Base-by-base conservation (phyloP, 2,113 vertebrate genomes). In the Pipra filicauda region DNA sequence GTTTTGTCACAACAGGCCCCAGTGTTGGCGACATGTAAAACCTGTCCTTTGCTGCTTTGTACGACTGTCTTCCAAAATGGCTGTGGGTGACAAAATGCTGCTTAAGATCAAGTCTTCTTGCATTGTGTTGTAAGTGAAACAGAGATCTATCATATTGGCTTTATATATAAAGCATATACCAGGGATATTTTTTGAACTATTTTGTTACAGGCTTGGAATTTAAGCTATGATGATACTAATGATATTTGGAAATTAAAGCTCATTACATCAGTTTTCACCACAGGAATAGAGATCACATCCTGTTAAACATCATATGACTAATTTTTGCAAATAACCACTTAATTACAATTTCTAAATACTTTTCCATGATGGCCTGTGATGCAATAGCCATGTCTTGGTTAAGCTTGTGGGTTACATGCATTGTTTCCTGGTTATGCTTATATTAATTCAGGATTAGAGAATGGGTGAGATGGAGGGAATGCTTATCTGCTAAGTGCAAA, bases 261-360 rank as follows among this genome's bases (percentile, higher is more conserved):
- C 43, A 80, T 94, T 93, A 62, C 83, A 70, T 96, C 55, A 85
- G 9, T 58, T 54, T 59, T 80, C 23, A 64, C 89, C 81, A 44
- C 67, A 77, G 46, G 46, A 95, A 11, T 5, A 80, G 72, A 91
- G 69, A 95, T 92, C 93, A 97, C 91, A 96, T 96, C 96, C 95
- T 96, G 82, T 77, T 66, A 83, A 88, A 94, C 93, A 82, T 89
- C 78, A 7, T 94, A 96, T 91, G 89, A 96, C 85, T 96, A 90
- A 58, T 95, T 96, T 96, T 94, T 64, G 51, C 69, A 86, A 96
- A 44, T 90, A 87, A 67, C 21, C 18, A 37, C 35, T 83, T 93
- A 88, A 83, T 79, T 83, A 67, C 37, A 67, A 28, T 93, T 94
- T 93, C 64, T 94, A 77, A 95, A 44, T 93, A 77, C 15, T 95